Base-by-base conservation (phyloP, 2,888 invertebrate species). In the Heterodera filipjevi region DNA sequence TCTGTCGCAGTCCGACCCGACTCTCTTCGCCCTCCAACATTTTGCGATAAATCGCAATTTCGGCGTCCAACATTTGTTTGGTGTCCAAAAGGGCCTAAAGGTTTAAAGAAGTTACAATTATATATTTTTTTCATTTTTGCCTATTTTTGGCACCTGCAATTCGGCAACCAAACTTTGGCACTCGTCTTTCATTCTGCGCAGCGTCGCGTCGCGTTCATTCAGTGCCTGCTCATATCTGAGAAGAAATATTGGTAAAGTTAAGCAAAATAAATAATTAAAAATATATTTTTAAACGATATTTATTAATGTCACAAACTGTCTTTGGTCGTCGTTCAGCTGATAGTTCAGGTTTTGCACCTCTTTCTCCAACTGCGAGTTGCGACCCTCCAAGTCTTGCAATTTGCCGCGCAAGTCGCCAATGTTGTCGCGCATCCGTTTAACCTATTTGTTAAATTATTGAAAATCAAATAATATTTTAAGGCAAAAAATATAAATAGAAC, bases 31-130 rank as follows among this genome's bases (percentile, higher is more conserved):
- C 89, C 85, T 91, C 91, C 85, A 91, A 85, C 83, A 91, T 89
- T 83, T 91, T 91, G 80, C 91, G 88, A 89, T 91, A 91, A 79
- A 91, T 91, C 79, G 90, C 90, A 81, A 91, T 91, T 87, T 91
- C 91, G 77, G 91, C 89, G 86, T 91, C 91, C 82, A 91, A 86
- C 66, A 90, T 90, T 74, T 91, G 89, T 84, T 91, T 91, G 84
- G 90, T 90, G 86, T 90, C 91, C 87, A 90, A 89, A 66, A 90
- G 82, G 35, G 87, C 84, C 78, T 89, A 85, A 27, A 10, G 12
- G 22, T 22, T 5, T 14, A 59, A 1, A 12, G 27, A 27, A n/a
- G 10, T 22, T 8, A 10, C 22, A 6, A 8, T 59, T 59, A 27
- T 0, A 59, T 49, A 16, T 16, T 2, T 3, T 1, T 49, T 44